Evolutionary conservation across 2,797 vertebrate genomes (phyloP).

Genomic region (Hypotaenidia philippensis): DNA sequence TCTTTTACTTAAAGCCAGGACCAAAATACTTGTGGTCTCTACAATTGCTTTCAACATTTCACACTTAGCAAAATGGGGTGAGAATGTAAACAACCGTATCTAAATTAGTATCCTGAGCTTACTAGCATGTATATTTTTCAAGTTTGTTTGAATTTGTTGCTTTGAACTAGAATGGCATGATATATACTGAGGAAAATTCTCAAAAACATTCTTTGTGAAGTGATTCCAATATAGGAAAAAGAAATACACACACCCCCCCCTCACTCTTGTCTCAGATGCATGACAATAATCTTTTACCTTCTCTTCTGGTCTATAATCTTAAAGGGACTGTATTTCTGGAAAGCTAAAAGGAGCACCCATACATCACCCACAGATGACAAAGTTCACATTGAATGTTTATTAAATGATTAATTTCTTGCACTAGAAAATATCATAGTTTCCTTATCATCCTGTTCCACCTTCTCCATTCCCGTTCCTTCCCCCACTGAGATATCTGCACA

Average conservation of each 20-base stretch:
- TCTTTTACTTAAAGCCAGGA: constrained; percentile 45
- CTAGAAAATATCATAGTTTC: constrained; percentile 4
- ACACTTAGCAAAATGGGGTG: constrained; percentile 40
- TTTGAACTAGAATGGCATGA: constrained; percentile 55
- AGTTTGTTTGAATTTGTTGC: constrained; percentile 61
- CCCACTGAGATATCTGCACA: constrained; percentile 8
- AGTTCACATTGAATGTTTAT: constrained; percentile 27
- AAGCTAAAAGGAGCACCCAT: constrained; percentile 3
- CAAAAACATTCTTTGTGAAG: constrained; percentile 67
- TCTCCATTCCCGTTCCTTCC: not conserved
- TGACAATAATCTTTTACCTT: not conserved
- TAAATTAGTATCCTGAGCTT: constrained; percentile 54
- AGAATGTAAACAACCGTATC: constrained; percentile 59
- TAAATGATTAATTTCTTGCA: constrained; percentile 58
- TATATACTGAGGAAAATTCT: constrained; percentile 45
- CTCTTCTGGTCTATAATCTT: constrained; percentile 11
- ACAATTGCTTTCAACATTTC: constrained; percentile 35
- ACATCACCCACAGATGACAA: not conserved
- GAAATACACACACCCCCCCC: not conserved
- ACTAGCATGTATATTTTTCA: constrained; percentile 58
- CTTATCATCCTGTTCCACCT: not conserved
- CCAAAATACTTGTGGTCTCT: constrained; percentile 43
- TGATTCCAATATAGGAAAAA: constrained; percentile 30
- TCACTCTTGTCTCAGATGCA: not conserved
- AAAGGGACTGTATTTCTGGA: constrained; percentile 11